Percentiles rank a stretch among this genome's conserved stretches.
Conservation (phyloP, 2,888 invertebrate genomes). For the Apamea crenata region DNA sequence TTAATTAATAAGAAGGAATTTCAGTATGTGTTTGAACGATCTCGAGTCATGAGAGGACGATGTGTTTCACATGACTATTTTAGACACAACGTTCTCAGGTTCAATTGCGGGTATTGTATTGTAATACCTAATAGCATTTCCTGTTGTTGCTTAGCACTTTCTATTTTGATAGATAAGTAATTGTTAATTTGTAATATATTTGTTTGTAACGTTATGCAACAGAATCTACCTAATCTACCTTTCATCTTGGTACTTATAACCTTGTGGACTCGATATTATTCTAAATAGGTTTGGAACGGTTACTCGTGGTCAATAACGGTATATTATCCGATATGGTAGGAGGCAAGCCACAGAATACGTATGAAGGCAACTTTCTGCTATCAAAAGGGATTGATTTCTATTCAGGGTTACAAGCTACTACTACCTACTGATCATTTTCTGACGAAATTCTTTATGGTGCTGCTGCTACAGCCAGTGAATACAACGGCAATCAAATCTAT, state of each 20-base stretch:
- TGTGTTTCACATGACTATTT: conserved; percentile 77
- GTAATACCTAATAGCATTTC: conserved; percentile 72
- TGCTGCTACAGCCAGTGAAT: background rate
- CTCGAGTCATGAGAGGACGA: conserved; percentile 69
- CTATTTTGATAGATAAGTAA: conserved; percentile 46
- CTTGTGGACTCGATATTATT: conserved; percentile 21
- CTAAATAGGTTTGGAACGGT: conserved; percentile 37
- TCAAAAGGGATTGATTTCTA: conserved; percentile 21
- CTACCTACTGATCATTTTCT: background rate
- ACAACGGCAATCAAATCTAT: background rate
- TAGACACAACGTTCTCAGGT: conserved; percentile 75
- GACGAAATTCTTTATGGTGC: background rate
- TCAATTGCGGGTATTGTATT: conserved; percentile 70
- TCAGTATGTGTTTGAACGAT: conserved; percentile 69
- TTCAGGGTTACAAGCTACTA: background rate
- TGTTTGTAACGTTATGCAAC: background rate
- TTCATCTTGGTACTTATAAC: conserved; percentile 1
- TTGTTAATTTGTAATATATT: background rate
- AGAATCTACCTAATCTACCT: background rate
- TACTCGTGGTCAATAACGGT: conserved; percentile 42
- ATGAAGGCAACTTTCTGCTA: conserved; percentile 7
- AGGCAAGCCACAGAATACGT: conserved; percentile 23
- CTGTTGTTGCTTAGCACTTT: conserved; percentile 64
- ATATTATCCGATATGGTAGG: conserved; percentile 34
- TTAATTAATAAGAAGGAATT: conserved; percentile 74